Evolutionary conservation across 1,140 invertebrate species (phyloP).

Genomic region (Aphis gossypii): DNA sequence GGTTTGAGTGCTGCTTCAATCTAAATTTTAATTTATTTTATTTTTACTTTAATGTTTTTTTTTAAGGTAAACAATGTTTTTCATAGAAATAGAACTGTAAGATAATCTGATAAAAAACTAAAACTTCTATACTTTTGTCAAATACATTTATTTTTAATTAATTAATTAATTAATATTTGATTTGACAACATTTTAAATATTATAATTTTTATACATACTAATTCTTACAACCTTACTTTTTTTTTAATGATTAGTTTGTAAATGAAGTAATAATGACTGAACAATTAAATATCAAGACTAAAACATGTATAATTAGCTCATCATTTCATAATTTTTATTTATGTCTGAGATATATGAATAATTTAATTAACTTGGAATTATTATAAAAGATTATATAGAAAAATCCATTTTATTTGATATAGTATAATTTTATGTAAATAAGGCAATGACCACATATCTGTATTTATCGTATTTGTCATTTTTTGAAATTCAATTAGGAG

Average conservation of each 20-base stretch:
- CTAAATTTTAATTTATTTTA: neutral
- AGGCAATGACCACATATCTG: too few relatives aligned
- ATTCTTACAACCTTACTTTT: neutral
- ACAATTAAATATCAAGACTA: neutral
- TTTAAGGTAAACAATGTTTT: neutral
- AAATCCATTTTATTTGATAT: neutral
- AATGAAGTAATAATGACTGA: neutral
- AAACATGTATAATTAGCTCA: neutral
- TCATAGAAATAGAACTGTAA: neutral
- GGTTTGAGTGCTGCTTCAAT: neutral
- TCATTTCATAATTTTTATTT: neutral
- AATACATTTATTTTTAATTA: neutral
- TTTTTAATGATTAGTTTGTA: neutral
- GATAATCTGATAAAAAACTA: neutral
- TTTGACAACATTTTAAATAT: too few relatives aligned
- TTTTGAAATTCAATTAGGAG: constrained; percentile 25
- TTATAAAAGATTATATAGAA: neutral
- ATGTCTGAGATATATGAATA: neutral
- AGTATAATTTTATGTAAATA: neutral
- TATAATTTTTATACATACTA: neutral
- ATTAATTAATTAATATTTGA: neutral
- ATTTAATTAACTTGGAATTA: neutral
- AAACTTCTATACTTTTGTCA: neutral
- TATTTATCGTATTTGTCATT: neutral
- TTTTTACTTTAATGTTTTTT: neutral